Evolutionary conservation across 2,888 invertebrate genomes (phyloP).

Genomic region (Drosophila tanythrix): DNA sequence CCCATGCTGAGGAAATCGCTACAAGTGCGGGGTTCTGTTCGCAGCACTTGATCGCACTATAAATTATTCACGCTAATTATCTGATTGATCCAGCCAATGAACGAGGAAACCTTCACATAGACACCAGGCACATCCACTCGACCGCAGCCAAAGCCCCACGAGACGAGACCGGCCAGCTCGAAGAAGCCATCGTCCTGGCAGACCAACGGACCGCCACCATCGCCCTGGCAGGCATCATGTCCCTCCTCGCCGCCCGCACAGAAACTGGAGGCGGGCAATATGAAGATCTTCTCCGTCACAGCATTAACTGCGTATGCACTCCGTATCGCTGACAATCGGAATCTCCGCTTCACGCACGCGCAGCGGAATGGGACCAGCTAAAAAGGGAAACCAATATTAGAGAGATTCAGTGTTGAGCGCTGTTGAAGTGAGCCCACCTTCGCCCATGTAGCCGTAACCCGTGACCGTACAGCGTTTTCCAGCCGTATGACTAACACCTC

Average conservation of each 20-base stretch:
- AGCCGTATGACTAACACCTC: conserved; percentile 94
- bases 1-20: conserved; percentile 43
- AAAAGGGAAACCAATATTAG: not conserved
- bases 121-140: conserved; percentile 97
- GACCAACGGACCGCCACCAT: conserved; percentile 96
- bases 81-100: conserved; percentile 98
- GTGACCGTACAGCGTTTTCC: conserved; percentile 97
- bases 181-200: conserved; percentile 97
- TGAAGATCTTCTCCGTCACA: conserved; percentile 97
- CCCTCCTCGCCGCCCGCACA: conserved; percentile 97
- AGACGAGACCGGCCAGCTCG: conserved; percentile 96
- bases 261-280: conserved; percentile 96
- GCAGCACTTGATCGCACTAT: conserved; percentile 84
- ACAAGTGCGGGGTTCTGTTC: conserved; percentile 67
- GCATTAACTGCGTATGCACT: conserved; percentile 97
- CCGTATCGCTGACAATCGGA: conserved; percentile 96
- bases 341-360: conserved; percentile 95
- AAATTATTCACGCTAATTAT: conserved; percentile 97
- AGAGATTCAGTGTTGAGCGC: not conserved
- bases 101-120: conserved; percentile 97
- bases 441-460: conserved; percentile 97
- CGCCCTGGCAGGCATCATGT: conserved; percentile 97
- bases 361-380: conserved; percentile 95
- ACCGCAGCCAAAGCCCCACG: conserved; percentile 98
- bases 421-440: conserved; percentile 87